phyloP scores from a whole-genome alignment of 1,140 invertebrate genomes.

The Rhynchophorus ferrugineus region DNA sequence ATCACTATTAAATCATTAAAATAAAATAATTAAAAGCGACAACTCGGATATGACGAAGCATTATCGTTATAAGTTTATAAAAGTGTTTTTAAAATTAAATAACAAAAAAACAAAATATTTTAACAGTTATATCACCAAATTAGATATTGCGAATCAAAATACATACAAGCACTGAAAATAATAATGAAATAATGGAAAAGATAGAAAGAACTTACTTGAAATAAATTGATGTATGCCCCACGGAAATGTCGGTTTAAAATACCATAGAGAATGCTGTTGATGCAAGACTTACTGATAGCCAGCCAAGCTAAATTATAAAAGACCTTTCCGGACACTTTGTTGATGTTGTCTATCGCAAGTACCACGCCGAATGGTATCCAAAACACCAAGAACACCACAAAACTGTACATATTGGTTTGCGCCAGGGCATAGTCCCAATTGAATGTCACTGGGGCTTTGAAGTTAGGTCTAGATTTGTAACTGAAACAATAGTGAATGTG shows the following conservation, averaged over 20 bases:
- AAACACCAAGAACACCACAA: slow-evolving; percentile 53
- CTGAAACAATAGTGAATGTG: background rate
- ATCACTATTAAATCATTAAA: too few species aligned
- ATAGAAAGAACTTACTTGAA: slow-evolving; percentile 41
- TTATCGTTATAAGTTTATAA: too few species aligned
- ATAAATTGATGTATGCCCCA: slow-evolving; percentile 68
- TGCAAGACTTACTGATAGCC: slow-evolving; percentile 58
- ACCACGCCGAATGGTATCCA: slow-evolving; percentile 63
- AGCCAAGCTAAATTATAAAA: slow-evolving; percentile 63
- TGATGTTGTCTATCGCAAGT: slow-evolving; percentile 46
- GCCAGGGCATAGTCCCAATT: slow-evolving; percentile 56
- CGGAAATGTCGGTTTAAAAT: slow-evolving; percentile 59
- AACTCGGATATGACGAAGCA: too few species aligned
- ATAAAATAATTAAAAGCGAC: too few species aligned
- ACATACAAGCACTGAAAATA: slow-evolving; percentile 30
- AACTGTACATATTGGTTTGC: slow-evolving; percentile 59
- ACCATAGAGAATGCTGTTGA: slow-evolving; percentile 62
- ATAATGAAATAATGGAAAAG: slow-evolving; percentile 1
- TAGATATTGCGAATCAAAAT: too few species aligned
- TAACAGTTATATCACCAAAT: too few species aligned
- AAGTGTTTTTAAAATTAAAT: too few species aligned
- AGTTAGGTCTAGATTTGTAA: slow-evolving; percentile 44
- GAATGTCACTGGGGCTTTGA: slow-evolving; percentile 56
- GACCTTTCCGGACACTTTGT: slow-evolving; percentile 43
- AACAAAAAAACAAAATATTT: too few species aligned